phyloP scores from a whole-genome alignment of 2,797 vertebrate genomes.

The Chaetodon trifasciatus region DNA sequence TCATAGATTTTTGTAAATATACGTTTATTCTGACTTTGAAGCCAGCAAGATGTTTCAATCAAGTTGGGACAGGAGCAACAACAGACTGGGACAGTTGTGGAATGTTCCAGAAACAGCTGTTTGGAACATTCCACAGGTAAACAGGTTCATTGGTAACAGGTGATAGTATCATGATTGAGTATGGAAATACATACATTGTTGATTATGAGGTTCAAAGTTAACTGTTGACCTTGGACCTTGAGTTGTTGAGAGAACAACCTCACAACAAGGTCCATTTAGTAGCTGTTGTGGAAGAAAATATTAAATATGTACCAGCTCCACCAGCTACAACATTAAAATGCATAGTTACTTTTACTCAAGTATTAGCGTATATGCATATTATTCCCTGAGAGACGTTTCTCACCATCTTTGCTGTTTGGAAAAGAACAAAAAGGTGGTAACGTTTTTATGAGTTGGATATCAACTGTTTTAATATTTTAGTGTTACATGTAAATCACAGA shows the following conservation, averaged over 20 bases:
- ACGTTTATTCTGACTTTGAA: too few species aligned
- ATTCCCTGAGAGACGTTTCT: not conserved
- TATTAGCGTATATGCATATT: not conserved
- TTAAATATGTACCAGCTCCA: not conserved
- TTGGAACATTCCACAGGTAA: too few species aligned
- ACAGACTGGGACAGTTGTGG: too few species aligned
- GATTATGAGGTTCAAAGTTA: not conserved
- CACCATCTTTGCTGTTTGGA: not conserved
- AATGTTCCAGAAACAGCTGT: too few species aligned
- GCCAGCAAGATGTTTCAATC: too few species aligned
- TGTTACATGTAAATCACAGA: not conserved
- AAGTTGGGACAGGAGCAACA: too few species aligned
- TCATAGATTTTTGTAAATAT: too few species aligned
- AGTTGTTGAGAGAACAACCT: not conserved
- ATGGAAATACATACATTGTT: too few species aligned
- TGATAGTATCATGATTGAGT: too few species aligned
- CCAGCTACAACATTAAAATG: not conserved
- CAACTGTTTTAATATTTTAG: not conserved
- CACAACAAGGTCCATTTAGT: not conserved
- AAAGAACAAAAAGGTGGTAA: not conserved
- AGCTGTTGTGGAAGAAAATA: not conserved
- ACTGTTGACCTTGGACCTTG: not conserved
- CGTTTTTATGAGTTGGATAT: constrained; percentile 2
- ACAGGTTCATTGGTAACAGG: too few species aligned
- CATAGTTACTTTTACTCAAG: too few species aligned